phyloP scores from a whole-genome alignment of 37 sponge, comb jelly and placozoan genomes.

The Hexactinellida sp. region DNA sequence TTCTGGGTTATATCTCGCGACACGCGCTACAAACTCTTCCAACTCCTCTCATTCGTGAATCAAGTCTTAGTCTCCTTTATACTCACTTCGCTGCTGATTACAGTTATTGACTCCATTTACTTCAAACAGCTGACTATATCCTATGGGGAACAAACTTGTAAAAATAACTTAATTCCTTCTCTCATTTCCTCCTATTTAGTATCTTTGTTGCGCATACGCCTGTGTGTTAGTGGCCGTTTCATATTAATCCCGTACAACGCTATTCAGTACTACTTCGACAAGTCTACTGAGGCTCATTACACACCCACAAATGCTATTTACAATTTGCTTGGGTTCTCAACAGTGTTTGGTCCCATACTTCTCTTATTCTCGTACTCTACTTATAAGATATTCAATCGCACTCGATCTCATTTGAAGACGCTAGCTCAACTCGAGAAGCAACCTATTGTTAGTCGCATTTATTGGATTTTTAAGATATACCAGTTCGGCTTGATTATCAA shows the following conservation, averaged over 20 bases:
- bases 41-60: not conserved
- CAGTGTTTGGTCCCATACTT: not conserved
- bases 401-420: not conserved
- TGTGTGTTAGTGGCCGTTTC: constrained; percentile 10
- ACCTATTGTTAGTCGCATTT: not conserved
- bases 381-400: not conserved
- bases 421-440: not conserved
- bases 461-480: not conserved
- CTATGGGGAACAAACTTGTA: not conserved
- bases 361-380: not conserved
- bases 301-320: not conserved
- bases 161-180: not conserved
- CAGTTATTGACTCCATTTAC: not conserved
- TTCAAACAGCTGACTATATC: not conserved
- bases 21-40: not conserved
- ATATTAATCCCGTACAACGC: not conserved
- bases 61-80: not conserved
- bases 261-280: not conserved
- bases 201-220: not conserved
- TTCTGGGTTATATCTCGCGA: not conserved
- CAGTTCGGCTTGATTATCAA: not conserved
- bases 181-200: not conserved
- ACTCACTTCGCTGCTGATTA: not conserved
- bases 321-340: not conserved
- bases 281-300: not conserved